Base-by-base conservation (phyloP, 2,888 invertebrate species). In the Harpagoxenus sublaevis region DNA sequence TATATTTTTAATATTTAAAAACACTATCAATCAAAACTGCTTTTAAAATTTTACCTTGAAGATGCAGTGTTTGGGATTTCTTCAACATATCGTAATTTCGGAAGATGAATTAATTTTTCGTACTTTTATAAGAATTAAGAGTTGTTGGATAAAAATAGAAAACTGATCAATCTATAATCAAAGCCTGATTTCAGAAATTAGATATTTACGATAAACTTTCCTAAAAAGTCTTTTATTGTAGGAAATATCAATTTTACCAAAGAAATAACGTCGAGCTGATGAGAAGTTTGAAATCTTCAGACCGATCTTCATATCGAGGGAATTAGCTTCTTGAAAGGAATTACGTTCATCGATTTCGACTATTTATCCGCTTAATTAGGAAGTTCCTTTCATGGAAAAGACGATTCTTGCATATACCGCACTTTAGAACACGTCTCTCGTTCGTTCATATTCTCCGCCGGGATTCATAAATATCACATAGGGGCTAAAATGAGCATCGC, bases 311-410 rank as follows among this genome's bases (percentile, higher is more conserved):
- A 53, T 45, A 77, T 28, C 48, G 35, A 48, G 79, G 74, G 81
- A 87, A 89, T 89, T 87, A 75, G 55, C 73, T 77, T 83, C 87
- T 84, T 65, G 57, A 28, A 23, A 35, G 63, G 63, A 84, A 85
- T 86, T 88, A 84, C 85, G 73, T 78, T 85, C 86, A 88, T 89
- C 88, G 85, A 88, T 90, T 88, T 91, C 85, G 83, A 66, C 86
- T 89, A 90, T 91, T 90, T 90, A 89, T 83, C 84, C 84, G 86
- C 86, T 90, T 88, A 90, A 90, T 90, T 89, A 87, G 28, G 28
- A 86, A 91, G 83, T 84, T 83, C 71, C 85, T 35, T 86, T 83
- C 74, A 85, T 70, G 71, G 81, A 66, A 82, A 18, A 63, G 39
- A 66, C 62, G 74, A 78, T 78, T 65, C 62, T 60, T 70, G 62